Percentiles rank a stretch among this genome's conserved stretches.
Conservation (phyloP, 2,797 vertebrate species). For the Scarus forsteni region DNA sequence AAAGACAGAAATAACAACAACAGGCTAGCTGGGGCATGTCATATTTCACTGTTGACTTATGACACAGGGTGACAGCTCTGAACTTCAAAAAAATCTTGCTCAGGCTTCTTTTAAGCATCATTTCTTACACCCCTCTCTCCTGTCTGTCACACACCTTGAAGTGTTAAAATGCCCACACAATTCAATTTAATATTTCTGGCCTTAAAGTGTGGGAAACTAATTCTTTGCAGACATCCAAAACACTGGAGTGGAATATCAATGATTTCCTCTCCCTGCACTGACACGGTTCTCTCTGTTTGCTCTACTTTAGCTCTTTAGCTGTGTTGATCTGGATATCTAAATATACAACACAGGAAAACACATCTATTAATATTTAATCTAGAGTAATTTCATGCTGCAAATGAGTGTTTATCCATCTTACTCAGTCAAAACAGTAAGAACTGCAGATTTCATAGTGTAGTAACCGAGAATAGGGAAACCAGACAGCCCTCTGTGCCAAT, state of each 20-base stretch:
- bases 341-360: conserved; percentile 35
- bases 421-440: conserved; percentile 57
- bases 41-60: conserved; percentile 28
- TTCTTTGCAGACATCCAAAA: conserved; percentile 9
- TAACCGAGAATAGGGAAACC: conserved; percentile 42
- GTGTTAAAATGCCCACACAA: conserved; percentile 17
- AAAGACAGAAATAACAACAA: conserved; percentile 43
- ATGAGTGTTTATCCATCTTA: conserved; percentile 55
- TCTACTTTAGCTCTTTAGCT: conserved; percentile 1
- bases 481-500: conserved; percentile 65
- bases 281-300: conserved; percentile 25
- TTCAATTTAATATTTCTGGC: conserved; percentile 17
- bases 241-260: conserved; percentile 14
- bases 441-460: conserved; percentile 50
- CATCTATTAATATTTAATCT: conserved; percentile 61
- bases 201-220: not conserved
- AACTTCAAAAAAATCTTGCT: conserved; percentile 7
- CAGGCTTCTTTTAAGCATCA: conserved; percentile 9
- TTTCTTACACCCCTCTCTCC: conserved; percentile 19
- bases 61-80: conserved; percentile 23
- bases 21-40: conserved; percentile 32
- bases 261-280: conserved; percentile 1
- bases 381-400: conserved; percentile 42
- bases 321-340: conserved; percentile 35
- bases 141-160: conserved; percentile 10